Evolutionary conservation across 2,797 vertebrate species (phyloP), one percentile per base, ranked within the genome.

Genomic region (Melanotaenia nigrans): DNA sequence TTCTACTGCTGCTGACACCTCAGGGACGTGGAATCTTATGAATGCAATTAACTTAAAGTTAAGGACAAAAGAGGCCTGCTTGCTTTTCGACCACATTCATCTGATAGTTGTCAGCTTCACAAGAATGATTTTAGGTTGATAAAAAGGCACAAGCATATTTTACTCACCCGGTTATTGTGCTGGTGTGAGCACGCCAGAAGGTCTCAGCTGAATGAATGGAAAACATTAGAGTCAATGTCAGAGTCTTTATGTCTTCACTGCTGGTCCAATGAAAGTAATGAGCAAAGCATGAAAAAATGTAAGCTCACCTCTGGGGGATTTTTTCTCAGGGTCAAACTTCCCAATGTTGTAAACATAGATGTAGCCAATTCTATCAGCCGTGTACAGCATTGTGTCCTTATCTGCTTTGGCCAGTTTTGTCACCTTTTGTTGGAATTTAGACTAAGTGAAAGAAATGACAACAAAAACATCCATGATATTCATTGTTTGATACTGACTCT

Each of bases 151-250:
- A n/a, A 12, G 35, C 22, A 22, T 32, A 61, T 65, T 70, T 2
- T 73, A 88, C 88, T 70, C 90, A 95, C 83, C 85, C 81, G 10
- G 89, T 91, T 58, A 94, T 78, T 60, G 30, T 87, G 81, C 86
- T 84, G 30, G 88, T 74, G 30, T 96, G 94, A 8, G 92, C 94
- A 59, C 76, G 68, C 94, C 92, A 95, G 60, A 88, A 85, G 45
- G 79, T 90, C 73, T 79, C 77, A 71, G 72, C 94, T 93, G 75
- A 71, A 85, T 61, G 3, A 72, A 71, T 40, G 38, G 11, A 63
- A 36, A 63, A 65, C n/a, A 36, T 63, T 9, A 68, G 40, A 61
- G 59, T 63, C 38, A 54, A 24, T 4, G 33, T 10, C 28, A 28
- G 28, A 30, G 2, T 42, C 35, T 59, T 49, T 24, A 32, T 10